These are phyloP conservation scores for Andrena fulva DNA, from an alignment of 2,888 invertebrate genomes.

Conservation along the genomic window DNA sequence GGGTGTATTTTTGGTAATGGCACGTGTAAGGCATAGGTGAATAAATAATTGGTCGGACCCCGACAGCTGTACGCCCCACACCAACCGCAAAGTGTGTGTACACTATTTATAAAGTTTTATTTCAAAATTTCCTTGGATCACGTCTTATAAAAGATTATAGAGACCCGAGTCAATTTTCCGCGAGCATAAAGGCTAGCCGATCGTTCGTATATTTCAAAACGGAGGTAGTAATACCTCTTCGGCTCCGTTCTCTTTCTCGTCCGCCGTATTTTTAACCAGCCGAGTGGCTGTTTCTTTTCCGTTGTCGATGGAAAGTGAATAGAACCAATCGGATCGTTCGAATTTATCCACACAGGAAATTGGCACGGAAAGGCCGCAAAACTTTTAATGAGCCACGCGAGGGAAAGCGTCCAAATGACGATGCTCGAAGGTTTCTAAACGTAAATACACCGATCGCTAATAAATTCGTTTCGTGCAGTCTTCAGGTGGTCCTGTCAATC, in stretches of 20 bases:
- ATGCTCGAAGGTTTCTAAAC: constrained; percentile 25
- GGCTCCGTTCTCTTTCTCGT: background rate
- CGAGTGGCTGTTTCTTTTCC: constrained; percentile 21
- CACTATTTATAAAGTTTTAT: constrained; percentile 74
- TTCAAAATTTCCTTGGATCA: constrained; percentile 46
- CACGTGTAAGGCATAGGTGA: constrained; percentile 74
- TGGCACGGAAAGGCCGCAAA: constrained; percentile 45
- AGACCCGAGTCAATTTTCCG: background rate
- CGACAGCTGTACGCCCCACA: constrained; percentile 51
- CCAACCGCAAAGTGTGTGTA: constrained; percentile 47
- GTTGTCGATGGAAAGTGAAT: constrained; percentile 13
- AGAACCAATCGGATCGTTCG: constrained; percentile 16
- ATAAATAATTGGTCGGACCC: constrained; percentile 76
- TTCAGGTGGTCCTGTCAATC: constrained; percentile 51
- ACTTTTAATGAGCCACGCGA: constrained; percentile 55
- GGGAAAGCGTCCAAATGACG: constrained; percentile 43
- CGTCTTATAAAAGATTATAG: constrained; percentile 25
- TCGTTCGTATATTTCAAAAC: background rate
- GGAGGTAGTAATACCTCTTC: background rate
- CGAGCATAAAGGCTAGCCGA: background rate
- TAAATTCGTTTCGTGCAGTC: constrained; percentile 46
- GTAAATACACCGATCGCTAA: constrained; percentile 56
- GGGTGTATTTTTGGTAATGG: constrained; percentile 76
- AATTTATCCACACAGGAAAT: constrained; percentile 40
- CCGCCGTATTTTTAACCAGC: constrained; percentile 45